phyloP scores from a whole-genome alignment of 2,888 invertebrate genomes.

The Metallyticus violacea region DNA sequence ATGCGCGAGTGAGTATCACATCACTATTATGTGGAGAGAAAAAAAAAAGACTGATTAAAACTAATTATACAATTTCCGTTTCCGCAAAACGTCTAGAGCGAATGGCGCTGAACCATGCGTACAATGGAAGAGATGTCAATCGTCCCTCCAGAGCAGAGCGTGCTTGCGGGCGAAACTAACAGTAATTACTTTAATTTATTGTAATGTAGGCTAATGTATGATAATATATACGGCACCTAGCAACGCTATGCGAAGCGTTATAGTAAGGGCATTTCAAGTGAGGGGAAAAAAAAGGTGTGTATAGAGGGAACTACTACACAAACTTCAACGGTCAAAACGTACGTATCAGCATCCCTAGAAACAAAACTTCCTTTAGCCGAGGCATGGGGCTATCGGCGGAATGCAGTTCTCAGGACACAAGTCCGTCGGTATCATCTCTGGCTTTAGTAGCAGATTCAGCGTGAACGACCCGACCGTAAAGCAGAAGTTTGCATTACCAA shows the following conservation, averaged over 20 bases:
- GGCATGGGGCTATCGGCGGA: neutral
- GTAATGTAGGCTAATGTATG: conserved; percentile 28
- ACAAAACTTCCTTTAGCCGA: neutral
- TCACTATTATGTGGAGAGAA: neutral
- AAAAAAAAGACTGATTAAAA: conserved; percentile 16
- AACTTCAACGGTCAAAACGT: neutral
- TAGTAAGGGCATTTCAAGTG: neutral
- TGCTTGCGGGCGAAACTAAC: neutral
- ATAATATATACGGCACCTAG: conserved; percentile 20
- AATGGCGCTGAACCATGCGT: too few relatives aligned
- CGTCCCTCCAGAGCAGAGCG: neutral
- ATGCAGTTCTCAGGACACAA: neutral
- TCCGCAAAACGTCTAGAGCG: neutral
- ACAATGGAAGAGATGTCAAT: neutral
- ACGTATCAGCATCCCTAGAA: neutral
- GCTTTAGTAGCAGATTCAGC: too few relatives aligned
- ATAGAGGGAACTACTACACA: neutral
- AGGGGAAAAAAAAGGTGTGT: neutral
- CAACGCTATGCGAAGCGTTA: neutral
- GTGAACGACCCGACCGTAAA: too few relatives aligned
- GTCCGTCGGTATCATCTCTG: neutral
- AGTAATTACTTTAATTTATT: conserved; percentile 27
- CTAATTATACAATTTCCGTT: conserved; percentile 3
- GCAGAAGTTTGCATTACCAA: too few relatives aligned
- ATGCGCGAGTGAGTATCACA: neutral